These are phyloP conservation scores for Tympanuchus pallidicinctus DNA, from an alignment of 2,113 vertebrate genomes.

Conservation along the genomic window DNA sequence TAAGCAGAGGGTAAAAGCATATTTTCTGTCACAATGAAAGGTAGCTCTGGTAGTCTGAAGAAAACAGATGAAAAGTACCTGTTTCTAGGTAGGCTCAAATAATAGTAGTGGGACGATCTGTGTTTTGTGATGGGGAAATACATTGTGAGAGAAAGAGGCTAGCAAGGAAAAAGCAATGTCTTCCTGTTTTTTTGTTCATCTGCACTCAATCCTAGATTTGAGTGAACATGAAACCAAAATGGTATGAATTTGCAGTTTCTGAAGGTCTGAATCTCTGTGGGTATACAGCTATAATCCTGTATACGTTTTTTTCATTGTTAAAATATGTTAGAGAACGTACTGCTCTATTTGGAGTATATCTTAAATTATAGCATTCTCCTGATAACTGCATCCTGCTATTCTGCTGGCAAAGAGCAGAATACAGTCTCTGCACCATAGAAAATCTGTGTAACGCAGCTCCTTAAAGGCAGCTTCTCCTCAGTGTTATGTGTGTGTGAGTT, in stretches of 20 bases:
- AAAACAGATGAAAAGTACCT: accelerated
- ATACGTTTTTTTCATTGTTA: not conserved
- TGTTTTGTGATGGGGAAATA: accelerated
- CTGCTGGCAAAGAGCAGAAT: not conserved
- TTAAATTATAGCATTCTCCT: not conserved
- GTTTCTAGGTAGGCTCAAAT: accelerated
- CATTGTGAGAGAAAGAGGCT: not conserved
- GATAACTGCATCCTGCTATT: not conserved
- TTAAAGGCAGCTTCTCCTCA: not conserved
- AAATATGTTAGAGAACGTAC: not conserved
- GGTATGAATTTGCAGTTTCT: not conserved
- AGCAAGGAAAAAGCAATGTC: accelerated
- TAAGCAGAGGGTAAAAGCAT: accelerated
- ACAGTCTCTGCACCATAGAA: not conserved
- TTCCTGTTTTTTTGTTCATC: not conserved
- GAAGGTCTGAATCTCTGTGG: not conserved
- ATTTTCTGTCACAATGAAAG: accelerated
- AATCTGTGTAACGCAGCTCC: not conserved
- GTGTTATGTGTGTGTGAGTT: not conserved
- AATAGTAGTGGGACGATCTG: accelerated
- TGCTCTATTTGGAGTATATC: not conserved
- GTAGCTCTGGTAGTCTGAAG: accelerated
- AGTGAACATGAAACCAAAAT: not conserved
- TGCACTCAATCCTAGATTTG: not conserved
- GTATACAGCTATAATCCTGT: accelerated